Base-by-base conservation (phyloP, 2,113 vertebrate genomes). In the Trichechus manatus region DNA sequence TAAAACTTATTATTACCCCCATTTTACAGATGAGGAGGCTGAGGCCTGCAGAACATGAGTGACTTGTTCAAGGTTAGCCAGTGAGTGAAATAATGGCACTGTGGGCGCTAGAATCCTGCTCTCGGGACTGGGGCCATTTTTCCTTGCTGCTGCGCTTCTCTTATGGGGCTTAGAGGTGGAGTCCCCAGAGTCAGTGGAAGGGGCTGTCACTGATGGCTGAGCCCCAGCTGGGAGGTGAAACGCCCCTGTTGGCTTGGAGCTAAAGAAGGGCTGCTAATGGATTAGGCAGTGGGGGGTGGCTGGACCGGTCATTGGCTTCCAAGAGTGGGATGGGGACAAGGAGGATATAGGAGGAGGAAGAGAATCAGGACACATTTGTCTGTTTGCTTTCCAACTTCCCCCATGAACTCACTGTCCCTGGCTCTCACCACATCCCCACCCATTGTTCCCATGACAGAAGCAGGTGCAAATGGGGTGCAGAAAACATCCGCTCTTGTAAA, bases 261-360 rank as follows among this genome's bases (percentile, higher is more conserved):
- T 14, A 7, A 50, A 47, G 72, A n/a, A 74, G 44, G 25, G 31
- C 50, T 20, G 53, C 75, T 47, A 22, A 13, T n/a, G 31, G 33
- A 9, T 15, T 14, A 20, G 15, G 5, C 5, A 5, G 19, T 81
- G 10, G 1, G 22, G 4, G 0, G 19, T 22, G n/a, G 29, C 50
- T 29, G 27, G 53, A 72, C 42, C 44, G 5, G 66, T 47, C n/a
- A n/a, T 15, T 8, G 17, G 33, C 66, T 70, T 61, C 78, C 29
- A 8, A 84, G 47, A 89, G 3, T 14, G 5, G 4, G 23, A 36
- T 3, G 3, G 36, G 31, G 74, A 22, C 11, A 79, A 79, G 11
- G 29, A 5, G 10, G n/a, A 31, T 61, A 7, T 39, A 86, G 0
- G 0, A 1, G 0, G 84, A 15, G 44, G 81, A 70, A 44, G 91